Evolutionary conservation across 2,888 invertebrate species (phyloP), one percentile per base, ranked within the genome.

Genomic region (Cryptocephalus primarius): DNA sequence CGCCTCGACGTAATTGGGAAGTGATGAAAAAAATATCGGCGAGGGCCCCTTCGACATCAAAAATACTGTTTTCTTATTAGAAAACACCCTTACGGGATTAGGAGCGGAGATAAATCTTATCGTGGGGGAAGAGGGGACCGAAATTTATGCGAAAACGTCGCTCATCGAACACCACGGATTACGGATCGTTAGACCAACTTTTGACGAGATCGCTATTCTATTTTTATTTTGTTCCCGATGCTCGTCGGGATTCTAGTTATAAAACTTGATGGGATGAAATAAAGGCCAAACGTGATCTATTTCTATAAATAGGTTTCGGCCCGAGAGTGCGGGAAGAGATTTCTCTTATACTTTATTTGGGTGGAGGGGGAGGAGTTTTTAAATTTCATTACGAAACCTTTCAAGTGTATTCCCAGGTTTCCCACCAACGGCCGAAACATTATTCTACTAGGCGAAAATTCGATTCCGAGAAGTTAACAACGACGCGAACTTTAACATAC

Each of bases 281-380:
- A 60, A 60, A 58, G 55, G 42, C 40, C 46, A 57, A 53, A 59
- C 61, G 61, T 61, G 61, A 58, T 56, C 59, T 53, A 61, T 61
- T 55, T 61, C 55, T 53, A 12, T 36, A 36, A 36, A 55, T 51
- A 56, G 54, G 47, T 46, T 49, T 42, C 8, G 12, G 34, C 40
- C 22, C 32, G 10, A 33, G 22, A 22, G 22, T 22, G 22, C 22
- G 22, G 22, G 22, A 22, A 22, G 22, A 22, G 22, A 22, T 22
- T 22, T 22, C 22, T 22, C 22, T 6, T 22, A 22, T 22, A 22
- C 22, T 22, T 22, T 22, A 4, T 22, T 22, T 22, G 22, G 2
- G 22, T 4, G 6, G 22, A 6, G 22, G 22, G 22, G 2, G 22
- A 6, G 22, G 22, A 22, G 22, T 22, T 22, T 22, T 22, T 22